Evolutionary conservation across 2,797 vertebrate genomes (phyloP), one percentile per base, ranked within the genome.

Genomic region (Sebastes jordani): DNA sequence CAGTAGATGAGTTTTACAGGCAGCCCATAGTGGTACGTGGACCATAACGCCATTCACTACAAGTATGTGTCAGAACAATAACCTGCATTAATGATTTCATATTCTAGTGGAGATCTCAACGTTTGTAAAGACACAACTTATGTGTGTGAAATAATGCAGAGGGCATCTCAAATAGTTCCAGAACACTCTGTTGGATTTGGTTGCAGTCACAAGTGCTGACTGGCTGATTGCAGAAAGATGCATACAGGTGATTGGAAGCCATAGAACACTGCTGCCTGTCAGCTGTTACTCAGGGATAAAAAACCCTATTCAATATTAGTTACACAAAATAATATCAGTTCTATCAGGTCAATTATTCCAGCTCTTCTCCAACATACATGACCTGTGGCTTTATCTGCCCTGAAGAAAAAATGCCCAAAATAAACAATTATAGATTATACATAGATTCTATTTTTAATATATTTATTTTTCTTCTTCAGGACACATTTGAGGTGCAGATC

Each of bases 401-500:
- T 36, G n/a, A 34, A 22, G n/a, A 7, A 7, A 64, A 64, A 38
- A 38, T 42, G 34, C 13, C 38, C 38, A 42, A 42, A 42, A 42
- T 42, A 42, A 42, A 6, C 54, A 55, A 55, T 22, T 55, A 11
- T 22, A 55, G 22, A 11, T 23, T 29, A 18, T 29, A 29, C 7
- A 30, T 29, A 42, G 2, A 49, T 23, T 62, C 20, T 72, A 11
- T 6, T 61, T 32, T 34, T 22, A 2, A 36, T 29, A 55, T 32
- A 1, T 7, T 49, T 5, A 6, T 59, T 34, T 22, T 1, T 84
- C 7, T 62, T 23, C 69, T 80, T 75, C 69, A 97, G 96, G 96
- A 97, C 86, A 94, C 96, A 1, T 97, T 98, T 75, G 96, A 97
- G 49, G 78, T 95, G 56, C 93, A 95, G 60, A 93, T 97, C 93